Evolutionary conservation across 2,888 invertebrate genomes (phyloP), one percentile per base, ranked within the genome.

Genomic region (Nomada fucata): DNA sequence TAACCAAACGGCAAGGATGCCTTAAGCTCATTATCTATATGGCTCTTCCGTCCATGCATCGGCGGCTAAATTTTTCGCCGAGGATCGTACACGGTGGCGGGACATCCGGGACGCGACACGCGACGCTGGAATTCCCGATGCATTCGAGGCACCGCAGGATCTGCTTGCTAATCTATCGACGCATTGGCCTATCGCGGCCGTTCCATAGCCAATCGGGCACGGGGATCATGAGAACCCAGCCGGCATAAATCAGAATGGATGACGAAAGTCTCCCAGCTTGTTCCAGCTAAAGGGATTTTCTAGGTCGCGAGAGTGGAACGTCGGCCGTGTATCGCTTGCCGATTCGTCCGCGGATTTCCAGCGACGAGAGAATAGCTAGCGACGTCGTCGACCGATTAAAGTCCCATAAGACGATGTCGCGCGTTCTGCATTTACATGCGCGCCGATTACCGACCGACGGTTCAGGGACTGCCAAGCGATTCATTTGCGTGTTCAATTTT

Each of bases 221-320:
- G 82, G 72, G 80, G 80, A 77, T 85, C 82, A 73, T 59, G 79
- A 71, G 82, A 55, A 85, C 71, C 68, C 75, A 75, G 76, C 57
- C 63, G 73, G 75, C 82, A 86, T 88, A 88, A 88, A 88, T 88
- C 88, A 86, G 86, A 79, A 88, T 88, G 83, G 83, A 88, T 88
- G 88, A 88, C 86, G 88, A 88, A 88, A 88, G 85, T 76, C 74
- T 79, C 53, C 47, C 60, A 67, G 84, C 50, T 79, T 85, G 86
- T 85, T 85, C 83, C 83, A 85, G 79, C 88, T 86, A 83, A 85
- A 86, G 85, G 85, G 86, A 86, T 88, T 88, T 88, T 88, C 88
- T 88, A 88, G 88, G 88, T 79, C 85, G 86, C 86, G 68, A 73
- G 71, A 83, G 70, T 76, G 74, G 78, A 79, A 67, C 82, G 76